These are phyloP conservation scores for Tanypteryx hageni DNA, from an alignment of 2,888 invertebrate species.

Conservation along the genomic window DNA sequence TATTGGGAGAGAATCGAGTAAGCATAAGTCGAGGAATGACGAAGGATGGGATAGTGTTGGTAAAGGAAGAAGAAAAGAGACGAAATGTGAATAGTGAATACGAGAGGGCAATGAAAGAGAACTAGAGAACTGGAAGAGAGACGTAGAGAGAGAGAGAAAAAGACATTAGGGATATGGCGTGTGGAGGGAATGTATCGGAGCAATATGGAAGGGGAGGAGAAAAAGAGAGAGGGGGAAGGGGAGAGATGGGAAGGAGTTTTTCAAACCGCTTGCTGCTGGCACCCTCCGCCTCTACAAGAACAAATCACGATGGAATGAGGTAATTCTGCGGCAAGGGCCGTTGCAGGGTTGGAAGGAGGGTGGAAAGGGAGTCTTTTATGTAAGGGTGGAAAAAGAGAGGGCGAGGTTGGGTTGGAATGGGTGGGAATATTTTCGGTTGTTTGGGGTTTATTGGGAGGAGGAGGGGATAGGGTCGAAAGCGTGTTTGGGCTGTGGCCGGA, in stretches of 20 bases:
- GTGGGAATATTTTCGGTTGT: constrained; percentile 37
- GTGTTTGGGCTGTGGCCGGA: neutral
- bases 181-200: neutral
- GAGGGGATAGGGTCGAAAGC: neutral
- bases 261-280: neutral
- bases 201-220: neutral
- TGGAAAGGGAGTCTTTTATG: neutral
- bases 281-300: neutral
- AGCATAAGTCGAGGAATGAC: neutral
- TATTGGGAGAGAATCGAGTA: neutral
- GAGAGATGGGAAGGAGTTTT: neutral
- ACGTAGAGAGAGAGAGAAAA: neutral
- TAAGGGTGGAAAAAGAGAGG: neutral
- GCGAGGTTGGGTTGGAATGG: neutral
- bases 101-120: neutral
- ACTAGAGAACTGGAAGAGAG: too few species aligned
- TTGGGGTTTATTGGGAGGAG: neutral
- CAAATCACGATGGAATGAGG: constrained; percentile 49
- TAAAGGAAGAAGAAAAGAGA: neutral
- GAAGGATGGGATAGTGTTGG: neutral
- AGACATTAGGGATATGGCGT: neutral
- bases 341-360: neutral
- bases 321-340: constrained; percentile 35
- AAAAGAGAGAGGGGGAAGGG: neutral
- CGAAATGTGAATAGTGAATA: too few species aligned